Conservation (phyloP, 2,797 vertebrate genomes). For the Pseudochaenichthys georgianus region DNA sequence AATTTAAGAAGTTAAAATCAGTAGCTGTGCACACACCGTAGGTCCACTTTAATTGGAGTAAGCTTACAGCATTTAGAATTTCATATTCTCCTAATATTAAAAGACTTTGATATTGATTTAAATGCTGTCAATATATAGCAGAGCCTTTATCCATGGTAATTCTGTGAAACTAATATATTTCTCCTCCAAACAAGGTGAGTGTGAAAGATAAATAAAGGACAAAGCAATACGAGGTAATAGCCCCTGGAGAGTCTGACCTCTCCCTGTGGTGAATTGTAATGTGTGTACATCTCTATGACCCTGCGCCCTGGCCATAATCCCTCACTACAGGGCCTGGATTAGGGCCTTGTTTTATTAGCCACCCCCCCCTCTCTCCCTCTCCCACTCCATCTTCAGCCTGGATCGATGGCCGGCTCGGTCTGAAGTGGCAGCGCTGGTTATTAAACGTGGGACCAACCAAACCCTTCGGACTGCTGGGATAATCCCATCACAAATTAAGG, state of each 20-base stretch:
- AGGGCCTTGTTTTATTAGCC: conserved; percentile 77
- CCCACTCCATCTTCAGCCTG: conserved; percentile 62
- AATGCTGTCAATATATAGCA: conserved; percentile 8
- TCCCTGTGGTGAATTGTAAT: conserved; percentile 57
- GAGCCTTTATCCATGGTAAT: conserved; percentile 27
- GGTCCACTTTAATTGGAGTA: background rate
- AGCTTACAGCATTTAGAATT: background rate
- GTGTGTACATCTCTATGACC: conserved; percentile 66
- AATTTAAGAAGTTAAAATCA: background rate
- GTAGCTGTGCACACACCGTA: background rate
- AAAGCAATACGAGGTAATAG: conserved; percentile 64
- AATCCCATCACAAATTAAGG: conserved; percentile 84
- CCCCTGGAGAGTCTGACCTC: conserved; percentile 56
- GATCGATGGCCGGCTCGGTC: conserved; percentile 81
- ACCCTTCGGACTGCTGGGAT: conserved; percentile 71
- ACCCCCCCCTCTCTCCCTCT: conserved; percentile 28
- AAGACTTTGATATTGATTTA: conserved; percentile 50
- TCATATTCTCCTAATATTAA: conserved; percentile 29
- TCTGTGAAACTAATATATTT: conserved; percentile 60
- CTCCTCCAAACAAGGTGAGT: conserved; percentile 61
- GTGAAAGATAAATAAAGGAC: conserved; percentile 73
- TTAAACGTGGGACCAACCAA: conserved; percentile 81
- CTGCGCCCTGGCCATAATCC: conserved; percentile 68
- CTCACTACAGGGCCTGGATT: conserved; percentile 77
- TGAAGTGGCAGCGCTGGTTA: conserved; percentile 81